phyloP scores from a whole-genome alignment of 1,140 invertebrate species.

The Aricia agestis region DNA sequence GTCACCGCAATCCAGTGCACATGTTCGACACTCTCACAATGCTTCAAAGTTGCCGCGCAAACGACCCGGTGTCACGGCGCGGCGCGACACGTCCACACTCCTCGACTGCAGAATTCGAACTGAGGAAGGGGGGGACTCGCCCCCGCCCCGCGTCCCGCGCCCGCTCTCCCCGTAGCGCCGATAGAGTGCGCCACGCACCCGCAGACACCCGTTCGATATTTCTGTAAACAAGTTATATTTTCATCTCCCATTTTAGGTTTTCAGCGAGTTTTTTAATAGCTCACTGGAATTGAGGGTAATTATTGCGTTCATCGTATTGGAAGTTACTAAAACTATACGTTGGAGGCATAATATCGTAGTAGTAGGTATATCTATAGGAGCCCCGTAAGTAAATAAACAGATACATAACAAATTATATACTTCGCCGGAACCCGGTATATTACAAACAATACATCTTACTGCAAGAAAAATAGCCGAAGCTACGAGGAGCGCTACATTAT shows the following conservation, averaged over 20 bases:
- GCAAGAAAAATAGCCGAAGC: not conserved
- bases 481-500: not conserved
- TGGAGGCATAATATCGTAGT: not conserved
- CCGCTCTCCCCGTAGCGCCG: slow-evolving; percentile 48
- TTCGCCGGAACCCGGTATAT: not conserved
- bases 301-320: not conserved
- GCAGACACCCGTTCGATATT: slow-evolving; percentile 68
- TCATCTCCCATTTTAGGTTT: slow-evolving; percentile 50
- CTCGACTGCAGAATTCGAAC: slow-evolving; percentile 47
- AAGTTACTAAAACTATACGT: not conserved
- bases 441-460: not conserved
- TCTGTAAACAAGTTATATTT: slow-evolving; percentile 73
- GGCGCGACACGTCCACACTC: slow-evolving; percentile 46
- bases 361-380: slow-evolving; percentile 32
- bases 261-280: slow-evolving; percentile 32
- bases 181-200: slow-evolving; percentile 64
- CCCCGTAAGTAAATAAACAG: slow-evolving; percentile 30
- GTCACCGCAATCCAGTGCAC: slow-evolving; percentile 68
- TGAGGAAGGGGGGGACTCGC: slow-evolving; percentile 63
- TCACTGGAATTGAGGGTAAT: not conserved
- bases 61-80: slow-evolving; percentile 40
- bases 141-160: slow-evolving; percentile 52
- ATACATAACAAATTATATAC: not conserved
- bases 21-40: slow-evolving; percentile 54
- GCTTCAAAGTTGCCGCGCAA: slow-evolving; percentile 69